Base-by-base conservation (phyloP, 2,888 invertebrate genomes). In the Lochmaea crataegi region DNA sequence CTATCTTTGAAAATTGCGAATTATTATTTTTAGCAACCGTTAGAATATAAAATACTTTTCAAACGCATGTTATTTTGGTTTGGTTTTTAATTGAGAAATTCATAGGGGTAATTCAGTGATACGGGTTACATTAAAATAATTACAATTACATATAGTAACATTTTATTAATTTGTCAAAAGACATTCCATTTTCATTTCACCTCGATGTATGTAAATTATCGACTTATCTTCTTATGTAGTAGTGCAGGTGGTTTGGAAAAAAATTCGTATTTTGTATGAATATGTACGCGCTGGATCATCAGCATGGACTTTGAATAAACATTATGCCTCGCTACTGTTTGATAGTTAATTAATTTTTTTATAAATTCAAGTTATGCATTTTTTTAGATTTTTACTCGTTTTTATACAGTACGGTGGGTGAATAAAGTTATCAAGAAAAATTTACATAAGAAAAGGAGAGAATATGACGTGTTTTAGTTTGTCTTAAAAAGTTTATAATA, bases 121-220 rank as follows among this genome's bases (percentile, higher is more conserved):
- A 48, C 48, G 48, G 48, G 48, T 48, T 11, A 48, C 14, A 48
- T 48, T 48, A 48, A 48, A n/a, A 48, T 48, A n/a, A 48, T 48
- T 45, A 45, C 48, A 48, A n/a, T 48, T n/a, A 48, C n/a, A 48
- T 48, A 12, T 45, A 45, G n/a, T 48, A 48, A n/a, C n/a, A 48
- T n/a, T 48, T 48, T 48, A n/a, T 14, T 48, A 48, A 48, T 48
- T 48, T 48, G 48, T 48, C 32, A 38, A 38, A 38, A 38, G 32
- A 38, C 32, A 7, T 14, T 14, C n/a, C n/a, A 53, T 7, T 16
- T 53, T n/a, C 53, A 53, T 53, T 53, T 11, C n/a, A 53, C 16
- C 16, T 16, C 16, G n/a, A 53, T 53, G 16, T n/a, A 16, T n/a
- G 53, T 53, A 16, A 53, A 53, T 53, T 16, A 16, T 53, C 7